phyloP scores from a whole-genome alignment of 2,888 invertebrate species.

The Nowickia ferox region DNA sequence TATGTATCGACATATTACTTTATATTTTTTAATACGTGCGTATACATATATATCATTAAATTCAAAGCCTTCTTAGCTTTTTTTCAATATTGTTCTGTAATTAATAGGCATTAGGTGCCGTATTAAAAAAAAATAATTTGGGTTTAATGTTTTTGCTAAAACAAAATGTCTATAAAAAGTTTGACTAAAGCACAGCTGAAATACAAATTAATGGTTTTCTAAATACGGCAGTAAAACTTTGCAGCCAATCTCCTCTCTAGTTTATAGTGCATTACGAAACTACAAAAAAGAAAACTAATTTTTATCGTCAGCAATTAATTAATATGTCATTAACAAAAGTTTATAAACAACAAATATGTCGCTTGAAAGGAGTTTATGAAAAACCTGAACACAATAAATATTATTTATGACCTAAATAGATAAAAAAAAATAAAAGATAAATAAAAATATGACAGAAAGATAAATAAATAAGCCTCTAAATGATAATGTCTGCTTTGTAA shows the following conservation, averaged over 20 bases:
- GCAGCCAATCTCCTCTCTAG: not conserved
- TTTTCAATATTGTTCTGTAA: too few species aligned
- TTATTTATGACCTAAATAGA: slow-evolving; percentile 36
- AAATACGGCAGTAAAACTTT: not conserved
- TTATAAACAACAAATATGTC: slow-evolving; percentile 12
- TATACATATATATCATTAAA: too few species aligned
- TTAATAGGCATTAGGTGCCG: too few species aligned
- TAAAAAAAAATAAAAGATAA: slow-evolving; percentile 25
- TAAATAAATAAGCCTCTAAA: not conserved
- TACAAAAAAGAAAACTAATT: slow-evolving; percentile 4
- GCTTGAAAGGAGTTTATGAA: slow-evolving; percentile 32
- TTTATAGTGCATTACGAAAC: not conserved
- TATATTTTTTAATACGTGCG: too few species aligned
- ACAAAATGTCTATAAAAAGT: too few species aligned
- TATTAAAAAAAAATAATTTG: too few species aligned
- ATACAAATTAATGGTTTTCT: not conserved
- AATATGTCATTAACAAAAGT: slow-evolving; percentile 61
- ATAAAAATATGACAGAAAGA: slow-evolving; percentile 36
- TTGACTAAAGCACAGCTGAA: too few species aligned
- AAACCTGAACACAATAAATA: slow-evolving; percentile 17
- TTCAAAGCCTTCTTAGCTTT: too few species aligned
- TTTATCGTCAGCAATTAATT: slow-evolving; percentile 67
- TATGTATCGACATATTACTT: too few species aligned
- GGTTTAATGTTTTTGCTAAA: too few species aligned
- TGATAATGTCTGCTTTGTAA: too few species aligned